Evolutionary conservation across 2,888 invertebrate species (phyloP).

Genomic region (Camponotus fellah): DNA sequence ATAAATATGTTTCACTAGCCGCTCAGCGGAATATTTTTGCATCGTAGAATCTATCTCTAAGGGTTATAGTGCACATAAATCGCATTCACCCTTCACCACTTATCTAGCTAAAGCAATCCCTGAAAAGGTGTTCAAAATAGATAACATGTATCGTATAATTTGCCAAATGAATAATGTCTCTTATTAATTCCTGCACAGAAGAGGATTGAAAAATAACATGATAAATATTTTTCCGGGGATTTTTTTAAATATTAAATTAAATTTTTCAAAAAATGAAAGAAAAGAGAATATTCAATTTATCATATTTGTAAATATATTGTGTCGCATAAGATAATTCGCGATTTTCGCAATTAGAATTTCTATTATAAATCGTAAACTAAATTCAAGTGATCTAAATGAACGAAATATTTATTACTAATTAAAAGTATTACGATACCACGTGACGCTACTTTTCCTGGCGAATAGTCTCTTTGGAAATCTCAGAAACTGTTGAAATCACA

Average conservation of each 20-base stretch:
- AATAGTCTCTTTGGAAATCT: slow-evolving; percentile 22
- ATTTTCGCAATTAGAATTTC: not conserved
- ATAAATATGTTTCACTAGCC: slow-evolving; percentile 46
- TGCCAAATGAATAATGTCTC: not conserved
- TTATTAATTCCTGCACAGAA: not conserved
- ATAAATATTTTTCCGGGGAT: not conserved
- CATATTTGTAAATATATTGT: slow-evolving; percentile 7
- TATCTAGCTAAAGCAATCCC: slow-evolving; percentile 41
- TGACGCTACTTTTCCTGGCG: slow-evolving; percentile 45
- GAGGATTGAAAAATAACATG: not conserved
- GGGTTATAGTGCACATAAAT: slow-evolving; percentile 19
- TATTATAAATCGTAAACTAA: not conserved
- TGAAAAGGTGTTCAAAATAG: slow-evolving; percentile 12
- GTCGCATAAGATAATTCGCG: not conserved
- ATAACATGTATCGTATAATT: not conserved
- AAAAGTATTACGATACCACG: slow-evolving; percentile 45
- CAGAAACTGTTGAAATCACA: slow-evolving; percentile 19
- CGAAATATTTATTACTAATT: not conserved
- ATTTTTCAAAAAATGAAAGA: not conserved
- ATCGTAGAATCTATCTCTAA: slow-evolving; percentile 24
- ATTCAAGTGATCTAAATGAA: not conserved
- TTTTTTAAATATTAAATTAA: slow-evolving; percentile 3
- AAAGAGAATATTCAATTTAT: not conserved
- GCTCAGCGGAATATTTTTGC: slow-evolving; percentile 23
- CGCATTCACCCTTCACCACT: slow-evolving; percentile 29